Evolutionary conservation across 2,888 invertebrate genomes (phyloP).

Genomic region (Cybosia mesomella): DNA sequence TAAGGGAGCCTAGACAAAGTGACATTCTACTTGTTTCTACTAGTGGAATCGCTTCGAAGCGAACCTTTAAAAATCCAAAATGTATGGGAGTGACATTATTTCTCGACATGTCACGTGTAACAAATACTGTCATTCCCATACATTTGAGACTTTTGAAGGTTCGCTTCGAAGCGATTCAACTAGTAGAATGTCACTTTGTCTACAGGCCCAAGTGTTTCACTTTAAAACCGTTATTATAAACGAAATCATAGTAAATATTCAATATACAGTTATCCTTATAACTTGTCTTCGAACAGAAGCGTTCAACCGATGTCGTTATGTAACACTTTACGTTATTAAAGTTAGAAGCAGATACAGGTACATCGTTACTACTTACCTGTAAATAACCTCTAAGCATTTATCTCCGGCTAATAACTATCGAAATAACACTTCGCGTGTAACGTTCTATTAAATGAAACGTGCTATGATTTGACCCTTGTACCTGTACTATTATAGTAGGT

Average conservation of each 20-base stretch:
- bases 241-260: not conserved
- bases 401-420: not conserved
- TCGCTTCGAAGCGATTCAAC: too few relatives aligned
- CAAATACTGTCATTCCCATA: too few relatives aligned
- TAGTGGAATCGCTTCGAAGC: too few relatives aligned
- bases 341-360: not conserved
- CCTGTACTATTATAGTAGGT: not conserved
- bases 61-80: too few relatives aligned
- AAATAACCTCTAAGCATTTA: not conserved
- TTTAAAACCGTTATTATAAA: not conserved
- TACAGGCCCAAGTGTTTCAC: too few relatives aligned
- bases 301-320: not conserved
- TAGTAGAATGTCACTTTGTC: too few relatives aligned
- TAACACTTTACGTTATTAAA: not conserved
- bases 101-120: too few relatives aligned
- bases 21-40: too few relatives aligned
- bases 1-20: too few relatives aligned
- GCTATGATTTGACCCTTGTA: not conserved
- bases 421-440: not conserved
- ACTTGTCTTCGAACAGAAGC: not conserved
- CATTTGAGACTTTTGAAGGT: too few relatives aligned
- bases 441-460: conserved; percentile 5
- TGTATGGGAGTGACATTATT: too few relatives aligned
- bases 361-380: not conserved
- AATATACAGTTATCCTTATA: not conserved